Evolutionary conservation across 2,113 vertebrate genomes (phyloP).

Genomic region (Tachuris rubrigastra): DNA sequence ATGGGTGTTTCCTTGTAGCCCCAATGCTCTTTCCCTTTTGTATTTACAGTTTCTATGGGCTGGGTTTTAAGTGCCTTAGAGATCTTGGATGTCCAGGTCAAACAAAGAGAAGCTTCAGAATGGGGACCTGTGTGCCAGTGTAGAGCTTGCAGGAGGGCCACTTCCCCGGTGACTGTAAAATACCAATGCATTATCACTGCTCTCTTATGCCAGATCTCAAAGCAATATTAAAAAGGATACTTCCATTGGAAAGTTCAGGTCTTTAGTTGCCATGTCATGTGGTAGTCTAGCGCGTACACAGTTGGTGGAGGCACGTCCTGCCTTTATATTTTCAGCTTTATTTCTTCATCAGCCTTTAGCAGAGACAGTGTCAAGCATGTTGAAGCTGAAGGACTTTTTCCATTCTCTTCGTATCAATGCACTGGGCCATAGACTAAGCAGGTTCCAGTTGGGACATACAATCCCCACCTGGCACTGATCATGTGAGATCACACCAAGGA

Average conservation of each 20-base stretch:
- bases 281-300: not conserved
- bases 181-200: not conserved
- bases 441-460: not conserved
- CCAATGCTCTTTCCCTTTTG: not conserved
- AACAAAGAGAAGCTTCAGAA: not conserved
- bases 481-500: not conserved
- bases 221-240: not conserved
- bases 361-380: not conserved
- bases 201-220: not conserved
- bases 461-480: not conserved
- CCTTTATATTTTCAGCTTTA: not conserved
- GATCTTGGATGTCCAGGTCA: not conserved
- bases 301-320: not conserved
- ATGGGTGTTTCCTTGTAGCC: not conserved
- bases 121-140: not conserved
- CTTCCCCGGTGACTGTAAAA: not conserved
- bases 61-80: not conserved
- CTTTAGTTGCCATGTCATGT: not conserved
- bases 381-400: slow-evolving; percentile 19
- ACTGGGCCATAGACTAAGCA: not conserved
- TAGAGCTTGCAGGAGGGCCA: not conserved
- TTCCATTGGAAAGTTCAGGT: not conserved
- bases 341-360: not conserved
- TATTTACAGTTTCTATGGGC: not conserved
- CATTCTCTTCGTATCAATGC: not conserved